Conservation (phyloP, 1,140 invertebrate species). For the Asobara japonica region DNA sequence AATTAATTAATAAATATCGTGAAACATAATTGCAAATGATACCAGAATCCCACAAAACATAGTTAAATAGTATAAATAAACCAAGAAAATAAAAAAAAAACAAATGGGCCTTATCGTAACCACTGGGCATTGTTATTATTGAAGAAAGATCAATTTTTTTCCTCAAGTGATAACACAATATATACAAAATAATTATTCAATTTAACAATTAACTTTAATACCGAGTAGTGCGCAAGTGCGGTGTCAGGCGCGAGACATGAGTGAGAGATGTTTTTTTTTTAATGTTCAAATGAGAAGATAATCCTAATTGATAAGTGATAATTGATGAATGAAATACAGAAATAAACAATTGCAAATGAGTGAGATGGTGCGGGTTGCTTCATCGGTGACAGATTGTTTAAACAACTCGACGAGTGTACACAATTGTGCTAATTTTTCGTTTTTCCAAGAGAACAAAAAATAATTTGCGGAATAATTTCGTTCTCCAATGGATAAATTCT, state of each 20-base stretch:
- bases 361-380: neutral
- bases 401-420: too few species aligned
- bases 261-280: conserved; percentile 4
- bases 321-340: neutral
- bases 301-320: neutral
- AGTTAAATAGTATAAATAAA: conserved; percentile 1
- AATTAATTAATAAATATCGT: conserved; percentile 30
- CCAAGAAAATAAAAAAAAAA: conserved; percentile 18
- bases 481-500: too few species aligned
- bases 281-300: neutral
- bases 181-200: conserved; percentile 54
- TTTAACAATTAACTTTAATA: conserved; percentile 29
- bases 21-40: conserved; percentile 6
- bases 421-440: too few species aligned
- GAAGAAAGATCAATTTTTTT: conserved; percentile 44
- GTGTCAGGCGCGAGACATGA: neutral
- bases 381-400: too few species aligned
- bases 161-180: conserved; percentile 55
- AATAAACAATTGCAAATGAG: neutral
- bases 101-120: conserved; percentile 64
- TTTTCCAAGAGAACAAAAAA: too few species aligned
- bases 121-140: conserved; percentile 66
- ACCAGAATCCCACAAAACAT: neutral
- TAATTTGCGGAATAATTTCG: too few species aligned
- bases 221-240: neutral